Percentiles rank a stretch among this genome's conserved stretches.
Conservation (phyloP, 2,888 invertebrate genomes). For the Cylloceria caligata region DNA sequence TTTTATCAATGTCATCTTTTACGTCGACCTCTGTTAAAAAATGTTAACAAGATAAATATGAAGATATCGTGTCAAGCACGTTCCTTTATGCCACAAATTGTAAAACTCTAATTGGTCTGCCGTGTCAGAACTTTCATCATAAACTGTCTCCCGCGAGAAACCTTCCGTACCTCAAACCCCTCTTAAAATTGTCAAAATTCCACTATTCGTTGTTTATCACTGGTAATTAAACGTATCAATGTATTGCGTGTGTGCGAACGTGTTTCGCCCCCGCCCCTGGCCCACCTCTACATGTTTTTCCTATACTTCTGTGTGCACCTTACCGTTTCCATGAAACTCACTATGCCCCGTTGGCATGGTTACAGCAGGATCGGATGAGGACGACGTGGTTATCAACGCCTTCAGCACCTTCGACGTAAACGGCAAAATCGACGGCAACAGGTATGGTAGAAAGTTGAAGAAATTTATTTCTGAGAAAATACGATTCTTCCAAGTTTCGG, state of each 20-base stretch:
- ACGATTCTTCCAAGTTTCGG: conserved; percentile 25
- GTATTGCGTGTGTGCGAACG: conserved; percentile 69
- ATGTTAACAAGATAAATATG: conserved; percentile 5
- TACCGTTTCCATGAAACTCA: conserved; percentile 72
- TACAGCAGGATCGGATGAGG: conserved; percentile 91
- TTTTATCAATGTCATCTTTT: conserved; percentile 9
- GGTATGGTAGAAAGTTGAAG: conserved; percentile 83
- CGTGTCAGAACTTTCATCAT: conserved; percentile 5
- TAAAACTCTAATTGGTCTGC: conserved; percentile 12
- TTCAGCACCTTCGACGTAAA: conserved; percentile 96
- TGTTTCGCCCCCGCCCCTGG: conserved; percentile 68
- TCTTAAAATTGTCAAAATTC: conserved; percentile 48
- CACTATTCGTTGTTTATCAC: conserved; percentile 20
- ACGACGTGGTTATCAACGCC: conserved; percentile 95
- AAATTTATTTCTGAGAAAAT: conserved; percentile 5
- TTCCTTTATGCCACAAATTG: conserved; percentile 28
- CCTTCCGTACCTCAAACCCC: too few species aligned
- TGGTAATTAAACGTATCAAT: conserved; percentile 42
- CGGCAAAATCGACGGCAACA: conserved; percentile 95
- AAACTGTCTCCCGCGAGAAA: conserved; percentile 11
- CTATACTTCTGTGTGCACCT: conserved; percentile 72
- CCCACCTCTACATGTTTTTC: conserved; percentile 72
- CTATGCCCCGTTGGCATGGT: conserved; percentile 73
- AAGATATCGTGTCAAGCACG: conserved; percentile 40
- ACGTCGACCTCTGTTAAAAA: conserved; percentile 18